Percentiles rank a stretch among this genome's conserved stretches.
phyloP scores from a whole-genome alignment of 2,888 invertebrate genomes.

The Suillia variegata region DNA sequence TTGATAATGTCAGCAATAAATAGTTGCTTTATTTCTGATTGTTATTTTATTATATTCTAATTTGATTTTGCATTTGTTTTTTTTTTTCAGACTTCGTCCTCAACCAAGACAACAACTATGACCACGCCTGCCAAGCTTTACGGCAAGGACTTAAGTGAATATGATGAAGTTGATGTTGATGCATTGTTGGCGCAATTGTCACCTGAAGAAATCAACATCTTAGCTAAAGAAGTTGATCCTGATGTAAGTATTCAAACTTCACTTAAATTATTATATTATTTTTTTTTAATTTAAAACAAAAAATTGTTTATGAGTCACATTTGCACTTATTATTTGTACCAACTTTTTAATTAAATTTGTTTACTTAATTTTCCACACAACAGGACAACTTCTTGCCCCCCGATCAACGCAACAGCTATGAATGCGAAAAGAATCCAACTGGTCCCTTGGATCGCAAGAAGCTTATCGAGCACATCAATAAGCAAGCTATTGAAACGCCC shows the following conservation, averaged over 20 bases:
- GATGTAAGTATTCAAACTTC: slow-evolving; percentile 85
- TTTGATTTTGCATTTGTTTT: slow-evolving; percentile 12
- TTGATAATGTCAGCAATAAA: too few species aligned
- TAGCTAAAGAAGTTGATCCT: slow-evolving; percentile 99
- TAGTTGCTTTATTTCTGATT: too few species aligned
- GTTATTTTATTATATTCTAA: not conserved
- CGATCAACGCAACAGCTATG: slow-evolving; percentile 92
- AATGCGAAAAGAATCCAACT: slow-evolving; percentile 93
- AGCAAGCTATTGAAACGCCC: slow-evolving; percentile 96
- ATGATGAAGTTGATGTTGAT: slow-evolving; percentile 96
- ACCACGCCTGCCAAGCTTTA: slow-evolving; percentile 89
- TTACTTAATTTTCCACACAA: too few species aligned
- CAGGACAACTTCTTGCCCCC: slow-evolving; percentile 97
- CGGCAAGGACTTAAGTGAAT: slow-evolving; percentile 86
- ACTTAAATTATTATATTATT: too few species aligned
- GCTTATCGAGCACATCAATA: slow-evolving; percentile 94
- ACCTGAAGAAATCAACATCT: slow-evolving; percentile 93
- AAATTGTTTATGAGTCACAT: not conserved
- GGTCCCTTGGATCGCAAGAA: slow-evolving; percentile 95
- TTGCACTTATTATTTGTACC: not conserved
- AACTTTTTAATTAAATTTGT: too few species aligned
- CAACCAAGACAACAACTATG: slow-evolving; percentile 87
- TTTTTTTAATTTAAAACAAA: slow-evolving; percentile 1
- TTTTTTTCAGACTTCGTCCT: slow-evolving; percentile 79
- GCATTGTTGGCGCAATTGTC: slow-evolving; percentile 90